These are phyloP conservation scores for Triops longicaudatus DNA, from an alignment of 1,140 invertebrate species.

Conservation along the genomic window DNA sequence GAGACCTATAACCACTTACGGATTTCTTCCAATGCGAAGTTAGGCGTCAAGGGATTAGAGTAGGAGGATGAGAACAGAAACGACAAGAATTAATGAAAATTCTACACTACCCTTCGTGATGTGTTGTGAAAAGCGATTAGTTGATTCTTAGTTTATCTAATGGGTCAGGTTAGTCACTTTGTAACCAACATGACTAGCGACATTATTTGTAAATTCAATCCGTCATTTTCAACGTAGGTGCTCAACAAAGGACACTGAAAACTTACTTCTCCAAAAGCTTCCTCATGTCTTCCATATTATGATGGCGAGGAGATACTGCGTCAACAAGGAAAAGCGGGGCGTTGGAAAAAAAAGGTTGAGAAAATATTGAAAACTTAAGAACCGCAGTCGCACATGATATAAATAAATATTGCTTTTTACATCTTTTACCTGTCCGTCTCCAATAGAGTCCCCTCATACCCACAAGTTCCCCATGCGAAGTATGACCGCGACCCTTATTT, in stretches of 20 bases:
- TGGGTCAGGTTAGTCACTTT: constrained; percentile 4
- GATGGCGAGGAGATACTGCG: constrained; percentile 15
- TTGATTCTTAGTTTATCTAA: constrained; percentile 18
- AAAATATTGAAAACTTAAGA: constrained; percentile 42
- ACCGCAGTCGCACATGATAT: constrained; percentile 39
- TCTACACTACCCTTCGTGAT: not conserved
- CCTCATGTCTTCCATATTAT: constrained; percentile 82
- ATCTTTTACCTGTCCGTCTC: not conserved
- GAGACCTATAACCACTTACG: constrained; percentile 15
- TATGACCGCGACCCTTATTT: constrained; percentile 16
- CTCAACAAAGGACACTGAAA: not conserved
- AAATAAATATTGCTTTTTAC: not conserved
- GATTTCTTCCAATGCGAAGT: constrained; percentile 14
- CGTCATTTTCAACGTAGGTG: not conserved
- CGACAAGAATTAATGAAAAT: not conserved
- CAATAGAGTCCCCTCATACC: not conserved
- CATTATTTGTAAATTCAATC: not conserved
- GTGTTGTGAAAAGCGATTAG: constrained; percentile 18
- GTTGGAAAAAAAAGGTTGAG: constrained; percentile 16
- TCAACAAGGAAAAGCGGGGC: constrained; percentile 26
- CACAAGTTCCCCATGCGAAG: constrained; percentile 13
- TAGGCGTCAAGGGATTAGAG: not conserved
- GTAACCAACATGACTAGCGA: constrained; percentile 18
- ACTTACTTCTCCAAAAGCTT: constrained; percentile 90
- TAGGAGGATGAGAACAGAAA: not conserved